Conservation (phyloP, 92 coral and sea anemone species). For the Anthopleura xanthogrammica region DNA sequence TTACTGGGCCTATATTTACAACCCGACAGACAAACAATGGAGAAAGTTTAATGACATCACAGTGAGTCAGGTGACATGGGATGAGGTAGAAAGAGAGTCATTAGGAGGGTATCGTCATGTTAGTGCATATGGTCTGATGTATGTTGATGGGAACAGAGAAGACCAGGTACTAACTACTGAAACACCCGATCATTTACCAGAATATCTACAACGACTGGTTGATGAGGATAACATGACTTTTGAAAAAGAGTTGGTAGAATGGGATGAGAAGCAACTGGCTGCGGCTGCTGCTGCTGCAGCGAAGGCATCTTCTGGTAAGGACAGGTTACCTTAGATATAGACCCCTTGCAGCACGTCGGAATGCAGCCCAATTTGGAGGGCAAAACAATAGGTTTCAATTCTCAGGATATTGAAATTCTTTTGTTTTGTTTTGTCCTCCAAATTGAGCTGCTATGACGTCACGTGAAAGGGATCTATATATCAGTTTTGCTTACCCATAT, state of each 20-base stretch:
- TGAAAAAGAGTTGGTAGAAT: slow-evolving; percentile 76
- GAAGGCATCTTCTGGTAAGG: slow-evolving; percentile 19
- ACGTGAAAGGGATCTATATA: too few relatives aligned
- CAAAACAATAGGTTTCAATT: too few relatives aligned
- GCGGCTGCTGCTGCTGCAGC: neutral
- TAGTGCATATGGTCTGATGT: slow-evolving; percentile 91
- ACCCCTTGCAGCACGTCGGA: too few relatives aligned
- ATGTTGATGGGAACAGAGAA: slow-evolving; percentile 72
- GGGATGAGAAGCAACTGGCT: slow-evolving; percentile 80
- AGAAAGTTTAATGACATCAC: slow-evolving; percentile 89
- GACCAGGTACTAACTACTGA: slow-evolving; percentile 57
- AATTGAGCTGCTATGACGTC: too few relatives aligned
- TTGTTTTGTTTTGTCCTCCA: too few relatives aligned
- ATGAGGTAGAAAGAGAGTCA: slow-evolving; percentile 87
- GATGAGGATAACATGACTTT: slow-evolving; percentile 78
- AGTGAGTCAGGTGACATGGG: slow-evolving; percentile 92
- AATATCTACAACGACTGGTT: slow-evolving; percentile 65
- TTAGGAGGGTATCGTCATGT: slow-evolving; percentile 87
- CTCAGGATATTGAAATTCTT: too few relatives aligned
- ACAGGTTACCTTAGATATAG: neutral
- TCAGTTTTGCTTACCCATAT: neutral
- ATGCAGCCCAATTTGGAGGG: too few relatives aligned
- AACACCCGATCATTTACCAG: slow-evolving; percentile 50
- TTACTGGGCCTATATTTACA: slow-evolving; percentile 92
- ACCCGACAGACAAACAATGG: slow-evolving; percentile 70